Conservation (phyloP, 2,797 vertebrate species). For the Chloroceryle inda region DNA sequence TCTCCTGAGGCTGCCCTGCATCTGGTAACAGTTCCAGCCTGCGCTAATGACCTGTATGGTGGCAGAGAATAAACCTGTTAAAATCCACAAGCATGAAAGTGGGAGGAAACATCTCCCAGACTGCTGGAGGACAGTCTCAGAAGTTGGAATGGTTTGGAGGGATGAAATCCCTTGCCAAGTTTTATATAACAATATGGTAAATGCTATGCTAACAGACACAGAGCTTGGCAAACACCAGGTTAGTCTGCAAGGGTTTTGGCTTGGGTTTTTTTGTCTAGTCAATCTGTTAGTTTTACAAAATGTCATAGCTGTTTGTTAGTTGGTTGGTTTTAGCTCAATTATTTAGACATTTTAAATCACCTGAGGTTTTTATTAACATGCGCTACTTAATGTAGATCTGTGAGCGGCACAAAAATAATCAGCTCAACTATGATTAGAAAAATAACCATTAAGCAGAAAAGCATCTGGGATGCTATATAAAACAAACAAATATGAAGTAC, state of each 20-base stretch:
- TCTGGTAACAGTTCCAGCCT: neutral
- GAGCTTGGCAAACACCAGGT: neutral
- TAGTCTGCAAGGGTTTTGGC: neutral
- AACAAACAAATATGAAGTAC: neutral
- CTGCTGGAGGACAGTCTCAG: neutral
- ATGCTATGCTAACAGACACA: neutral
- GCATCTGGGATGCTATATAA: neutral
- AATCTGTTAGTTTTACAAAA: conserved; percentile 4
- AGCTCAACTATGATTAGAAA: neutral
- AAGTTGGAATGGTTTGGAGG: neutral
- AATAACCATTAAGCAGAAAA: neutral
- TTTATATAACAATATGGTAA: neutral
- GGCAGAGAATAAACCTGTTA: neutral
- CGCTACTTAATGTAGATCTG: neutral
- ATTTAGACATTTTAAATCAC: conserved; percentile 25
- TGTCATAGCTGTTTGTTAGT: neutral
- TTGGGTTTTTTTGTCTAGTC: neutral
- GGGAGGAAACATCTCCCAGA: neutral
- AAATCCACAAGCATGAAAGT: neutral
- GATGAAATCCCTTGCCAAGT: neutral
- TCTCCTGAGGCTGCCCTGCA: neutral
- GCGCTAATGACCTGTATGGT: neutral
- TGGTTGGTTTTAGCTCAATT: conserved; percentile 2
- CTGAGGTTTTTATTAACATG: neutral
- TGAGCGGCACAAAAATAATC: neutral